A percentile compares a stretch with the other conserved stretches of the same genome.
These are phyloP conservation scores for Lacerta bilineata DNA, from an alignment of 2,797 vertebrate genomes.

Conservation along the genomic window DNA sequence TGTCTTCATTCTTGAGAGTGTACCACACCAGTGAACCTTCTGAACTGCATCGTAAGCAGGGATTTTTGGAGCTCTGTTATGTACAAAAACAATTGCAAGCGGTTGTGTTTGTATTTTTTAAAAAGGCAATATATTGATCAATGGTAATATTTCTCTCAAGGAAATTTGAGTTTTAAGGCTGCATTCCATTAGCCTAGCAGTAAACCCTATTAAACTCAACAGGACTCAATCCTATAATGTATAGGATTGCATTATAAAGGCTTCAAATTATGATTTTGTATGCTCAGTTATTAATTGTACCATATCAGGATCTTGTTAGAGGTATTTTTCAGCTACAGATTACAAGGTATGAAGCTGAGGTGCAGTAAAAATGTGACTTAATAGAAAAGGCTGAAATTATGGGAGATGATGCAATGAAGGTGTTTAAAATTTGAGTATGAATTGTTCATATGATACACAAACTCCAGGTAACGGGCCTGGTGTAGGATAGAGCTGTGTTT, in stretches of 20 bases:
- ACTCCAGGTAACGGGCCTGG: background rate
- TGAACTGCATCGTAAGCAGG: background rate
- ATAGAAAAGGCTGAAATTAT: background rate
- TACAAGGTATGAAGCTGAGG: background rate
- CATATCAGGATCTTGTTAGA: background rate
- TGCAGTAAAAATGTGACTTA: background rate
- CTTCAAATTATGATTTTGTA: background rate
- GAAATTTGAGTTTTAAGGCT: conserved; percentile 19
- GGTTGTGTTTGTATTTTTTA: background rate
- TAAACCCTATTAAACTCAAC: conserved; percentile 4
- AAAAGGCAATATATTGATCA: background rate
- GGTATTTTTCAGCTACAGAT: background rate
- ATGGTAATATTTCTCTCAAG: background rate
- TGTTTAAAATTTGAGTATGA: background rate
- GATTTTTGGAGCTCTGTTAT: conserved; percentile 3
- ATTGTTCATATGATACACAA: background rate
- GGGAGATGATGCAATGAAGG: background rate
- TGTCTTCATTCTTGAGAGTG: background rate
- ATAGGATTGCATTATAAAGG: background rate
- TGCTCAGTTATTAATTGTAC: background rate
- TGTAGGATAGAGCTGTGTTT: background rate
- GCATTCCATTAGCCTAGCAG: background rate
- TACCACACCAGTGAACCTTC: no score
- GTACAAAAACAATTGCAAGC: background rate
- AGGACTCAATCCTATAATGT: no score